phyloP scores from a whole-genome alignment of 2,888 invertebrate genomes.

The Homarus gammarus region DNA sequence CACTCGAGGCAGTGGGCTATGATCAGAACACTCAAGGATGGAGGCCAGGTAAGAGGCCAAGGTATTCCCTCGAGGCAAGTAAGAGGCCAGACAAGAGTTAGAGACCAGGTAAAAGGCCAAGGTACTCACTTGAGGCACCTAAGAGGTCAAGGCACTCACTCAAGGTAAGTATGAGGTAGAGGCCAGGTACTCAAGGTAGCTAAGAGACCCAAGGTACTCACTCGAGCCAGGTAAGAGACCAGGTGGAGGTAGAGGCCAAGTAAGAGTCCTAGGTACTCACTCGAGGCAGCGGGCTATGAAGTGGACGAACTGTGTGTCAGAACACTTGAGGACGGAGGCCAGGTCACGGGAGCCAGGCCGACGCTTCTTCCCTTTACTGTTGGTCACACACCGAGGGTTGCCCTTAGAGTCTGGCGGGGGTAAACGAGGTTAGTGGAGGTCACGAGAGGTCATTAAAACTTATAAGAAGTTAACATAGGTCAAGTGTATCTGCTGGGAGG shows the following conservation, averaged over 20 bases:
- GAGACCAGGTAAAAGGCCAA: too few relatives aligned
- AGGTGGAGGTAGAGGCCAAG: background rate
- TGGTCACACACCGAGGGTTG: slow-evolving; percentile 92
- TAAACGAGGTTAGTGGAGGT: slow-evolving; percentile 7
- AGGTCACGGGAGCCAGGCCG: slow-evolving; percentile 91
- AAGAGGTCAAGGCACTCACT: too few relatives aligned
- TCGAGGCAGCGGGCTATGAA: slow-evolving; percentile 94
- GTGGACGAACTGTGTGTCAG: slow-evolving; percentile 93
- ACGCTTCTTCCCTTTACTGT: slow-evolving; percentile 95
- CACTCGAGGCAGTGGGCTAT: slow-evolving; percentile 93
- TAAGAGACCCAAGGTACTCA: too few relatives aligned
- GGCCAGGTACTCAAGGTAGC: too few relatives aligned
- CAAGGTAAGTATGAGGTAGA: too few relatives aligned
- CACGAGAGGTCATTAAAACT: too few relatives aligned
- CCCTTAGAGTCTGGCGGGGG: slow-evolving; percentile 90
- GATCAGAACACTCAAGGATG: slow-evolving; percentile 92
- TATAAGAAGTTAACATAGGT: too few relatives aligned
- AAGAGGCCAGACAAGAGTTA: too few relatives aligned
- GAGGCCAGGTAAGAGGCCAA: slow-evolving; percentile 89
- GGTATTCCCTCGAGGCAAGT: too few relatives aligned
- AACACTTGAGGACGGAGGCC: slow-evolving; percentile 89
- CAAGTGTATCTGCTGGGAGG: too few relatives aligned
- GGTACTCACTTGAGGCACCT: too few relatives aligned
- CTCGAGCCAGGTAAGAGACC: too few relatives aligned
- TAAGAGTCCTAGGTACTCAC: slow-evolving; percentile 87